Evolutionary conservation across 2,113 vertebrate genomes (phyloP).

Genomic region (Cheirogaleus medius): DNA sequence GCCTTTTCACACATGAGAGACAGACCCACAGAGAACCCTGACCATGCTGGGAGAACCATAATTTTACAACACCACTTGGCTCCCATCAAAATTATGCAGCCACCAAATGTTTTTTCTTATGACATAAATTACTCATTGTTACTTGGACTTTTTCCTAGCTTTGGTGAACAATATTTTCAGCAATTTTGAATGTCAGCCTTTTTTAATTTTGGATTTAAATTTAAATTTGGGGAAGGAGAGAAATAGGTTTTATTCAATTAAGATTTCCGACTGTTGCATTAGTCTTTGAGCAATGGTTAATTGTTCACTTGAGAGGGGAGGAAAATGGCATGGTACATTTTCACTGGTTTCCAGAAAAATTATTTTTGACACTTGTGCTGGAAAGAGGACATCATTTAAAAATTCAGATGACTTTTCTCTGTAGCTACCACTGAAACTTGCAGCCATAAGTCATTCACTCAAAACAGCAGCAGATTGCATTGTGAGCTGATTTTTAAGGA

Average conservation of each 20-base stretch:
- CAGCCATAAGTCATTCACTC: conserved; percentile 76
- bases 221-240: conserved; percentile 12
- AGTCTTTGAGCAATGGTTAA: conserved; percentile 67
- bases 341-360: conserved; percentile 68
- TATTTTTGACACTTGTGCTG: conserved; percentile 76
- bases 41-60: not conserved
- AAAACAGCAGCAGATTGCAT: conserved; percentile 80
- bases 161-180: conserved; percentile 51
- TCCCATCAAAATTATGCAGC: not conserved
- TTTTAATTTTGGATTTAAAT: conserved; percentile 52
- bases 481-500: conserved; percentile 77
- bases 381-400: conserved; percentile 77
- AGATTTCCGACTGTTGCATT: conserved; percentile 67
- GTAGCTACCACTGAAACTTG: conserved; percentile 76
- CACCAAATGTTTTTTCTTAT: not conserved
- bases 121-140: conserved; percentile 17
- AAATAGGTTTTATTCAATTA: conserved; percentile 64
- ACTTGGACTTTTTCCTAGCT: conserved; percentile 9
- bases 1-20: not conserved
- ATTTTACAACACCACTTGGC: not conserved
- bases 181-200: conserved; percentile 58
- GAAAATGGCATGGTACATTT: conserved; percentile 66
- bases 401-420: conserved; percentile 78
- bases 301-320: conserved; percentile 60
- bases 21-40: not conserved